Conservation (phyloP, 1,140 invertebrate genomes). For the Euwallacea fornicatus region DNA sequence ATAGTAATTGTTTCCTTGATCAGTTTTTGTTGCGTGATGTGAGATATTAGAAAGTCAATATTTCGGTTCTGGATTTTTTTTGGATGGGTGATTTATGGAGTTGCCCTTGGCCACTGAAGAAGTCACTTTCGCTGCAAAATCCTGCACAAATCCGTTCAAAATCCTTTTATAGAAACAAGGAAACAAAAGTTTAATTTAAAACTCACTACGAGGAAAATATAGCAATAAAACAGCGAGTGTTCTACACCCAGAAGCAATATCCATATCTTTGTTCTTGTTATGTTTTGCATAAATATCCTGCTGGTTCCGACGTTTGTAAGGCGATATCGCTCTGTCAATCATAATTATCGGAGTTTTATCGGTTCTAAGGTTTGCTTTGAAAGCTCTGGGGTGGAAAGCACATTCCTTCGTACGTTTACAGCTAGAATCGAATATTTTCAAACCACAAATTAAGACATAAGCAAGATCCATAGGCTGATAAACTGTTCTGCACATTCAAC, state of each 20-base stretch:
- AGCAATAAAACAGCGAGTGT: slow-evolving; percentile 25
- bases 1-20: too few species aligned
- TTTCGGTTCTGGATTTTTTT: neutral
- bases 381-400: neutral
- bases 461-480: too few species aligned
- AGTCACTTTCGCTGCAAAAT: neutral
- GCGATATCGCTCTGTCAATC: slow-evolving; percentile 14
- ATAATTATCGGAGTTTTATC: slow-evolving; percentile 11
- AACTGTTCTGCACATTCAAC: too few species aligned
- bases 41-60: neutral
- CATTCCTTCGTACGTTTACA: too few species aligned
- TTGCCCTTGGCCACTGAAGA: neutral
- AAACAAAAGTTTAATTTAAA: slow-evolving; percentile 33
- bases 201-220: slow-evolving; percentile 17
- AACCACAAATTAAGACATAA: too few species aligned
- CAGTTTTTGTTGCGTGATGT: too few species aligned
- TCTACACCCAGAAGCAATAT: slow-evolving; percentile 34
- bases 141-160: neutral
- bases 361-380: neutral
- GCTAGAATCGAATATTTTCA: too few species aligned
- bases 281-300: slow-evolving; percentile 31
- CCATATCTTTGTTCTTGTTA: slow-evolving; percentile 28
- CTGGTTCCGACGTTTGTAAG: slow-evolving; percentile 22
- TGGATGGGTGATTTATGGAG: neutral
- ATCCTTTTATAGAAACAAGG: slow-evolving; percentile 26